Evolutionary conservation across 2,888 invertebrate species (phyloP).

Genomic region (Caenorhabditis sulstoni): DNA sequence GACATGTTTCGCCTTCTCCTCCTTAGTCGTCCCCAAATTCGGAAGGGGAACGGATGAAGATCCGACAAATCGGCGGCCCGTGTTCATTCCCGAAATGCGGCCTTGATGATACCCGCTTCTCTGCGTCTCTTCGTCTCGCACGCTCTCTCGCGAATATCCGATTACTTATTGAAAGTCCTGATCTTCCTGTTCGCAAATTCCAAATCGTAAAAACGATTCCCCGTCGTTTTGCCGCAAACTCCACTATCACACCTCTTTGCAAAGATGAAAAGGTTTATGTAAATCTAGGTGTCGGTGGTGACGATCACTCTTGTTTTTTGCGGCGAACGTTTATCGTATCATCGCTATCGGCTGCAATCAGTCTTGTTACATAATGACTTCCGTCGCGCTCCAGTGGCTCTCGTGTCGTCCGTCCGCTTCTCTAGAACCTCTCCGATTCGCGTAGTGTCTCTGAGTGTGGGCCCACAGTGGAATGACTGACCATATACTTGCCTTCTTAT

Average conservation of each 20-base stretch:
- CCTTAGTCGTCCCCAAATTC: background rate
- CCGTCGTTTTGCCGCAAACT: background rate
- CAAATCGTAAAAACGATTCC: conserved; percentile 42
- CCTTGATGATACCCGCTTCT: conserved; percentile 43
- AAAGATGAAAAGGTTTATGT: conserved; percentile 27
- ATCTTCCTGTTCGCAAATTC: conserved; percentile 37
- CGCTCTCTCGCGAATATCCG: conserved; percentile 40
- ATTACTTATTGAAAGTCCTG: conserved; percentile 31
- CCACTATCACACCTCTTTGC: conserved; percentile 33
- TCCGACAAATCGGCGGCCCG: conserved; percentile 29
- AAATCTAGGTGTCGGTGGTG: conserved; percentile 4
- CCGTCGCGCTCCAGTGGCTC: conserved; percentile 21
- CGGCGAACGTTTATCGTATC: background rate
- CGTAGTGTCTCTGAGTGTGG: conserved; percentile 7
- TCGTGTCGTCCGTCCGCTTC: conserved; percentile 17
- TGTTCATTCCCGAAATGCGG: conserved; percentile 51
- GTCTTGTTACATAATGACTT: conserved; percentile 27
- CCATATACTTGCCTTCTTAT: conserved; percentile 28
- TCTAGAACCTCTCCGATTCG: conserved; percentile 30
- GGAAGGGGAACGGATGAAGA: conserved; percentile 1
- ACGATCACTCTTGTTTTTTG: too few species aligned
- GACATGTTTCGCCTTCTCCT: background rate
- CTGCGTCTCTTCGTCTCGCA: conserved; percentile 35
- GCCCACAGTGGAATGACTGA: conserved; percentile 9
- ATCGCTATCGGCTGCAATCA: conserved; percentile 7